These are phyloP conservation scores for Acheta domesticus DNA, from an alignment of 2,888 invertebrate genomes.

Conservation along the genomic window DNA sequence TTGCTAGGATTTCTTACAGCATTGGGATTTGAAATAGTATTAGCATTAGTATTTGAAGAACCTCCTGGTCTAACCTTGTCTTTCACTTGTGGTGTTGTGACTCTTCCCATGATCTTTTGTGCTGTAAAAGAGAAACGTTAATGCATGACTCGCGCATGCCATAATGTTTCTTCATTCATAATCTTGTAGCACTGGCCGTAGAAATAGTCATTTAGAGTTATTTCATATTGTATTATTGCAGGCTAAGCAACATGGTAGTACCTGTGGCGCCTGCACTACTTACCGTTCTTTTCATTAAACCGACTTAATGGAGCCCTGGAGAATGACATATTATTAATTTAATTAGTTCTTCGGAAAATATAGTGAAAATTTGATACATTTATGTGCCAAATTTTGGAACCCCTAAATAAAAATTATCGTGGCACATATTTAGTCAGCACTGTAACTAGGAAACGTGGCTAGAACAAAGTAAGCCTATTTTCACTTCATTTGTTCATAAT, in stretches of 20 bases:
- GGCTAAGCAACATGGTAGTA: neutral
- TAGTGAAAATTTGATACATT: neutral
- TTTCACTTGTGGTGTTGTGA: no score
- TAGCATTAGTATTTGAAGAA: no score
- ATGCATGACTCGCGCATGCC: no score
- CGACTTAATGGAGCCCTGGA: neutral
- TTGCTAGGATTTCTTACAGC: no score
- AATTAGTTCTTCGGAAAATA: neutral
- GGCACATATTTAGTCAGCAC: neutral
- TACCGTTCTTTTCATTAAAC: neutral
- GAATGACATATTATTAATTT: neutral
- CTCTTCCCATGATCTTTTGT: no score
- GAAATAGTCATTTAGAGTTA: no score
- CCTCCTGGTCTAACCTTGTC: no score
- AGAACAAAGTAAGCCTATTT: constrained; percentile 7
- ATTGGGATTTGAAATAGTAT: no score
- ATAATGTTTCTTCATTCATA: no score
- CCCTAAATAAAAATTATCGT: constrained; percentile 11
- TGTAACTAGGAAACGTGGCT: neutral
- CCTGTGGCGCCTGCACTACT: neutral
- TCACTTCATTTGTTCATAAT: neutral
- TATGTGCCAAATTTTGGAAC: constrained; percentile 4
- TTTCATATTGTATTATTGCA: no score
- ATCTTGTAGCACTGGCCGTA: no score
- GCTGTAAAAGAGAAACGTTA: no score